phyloP scores from a whole-genome alignment of 1,140 invertebrate species.

The Drosophila kikkawai region DNA sequence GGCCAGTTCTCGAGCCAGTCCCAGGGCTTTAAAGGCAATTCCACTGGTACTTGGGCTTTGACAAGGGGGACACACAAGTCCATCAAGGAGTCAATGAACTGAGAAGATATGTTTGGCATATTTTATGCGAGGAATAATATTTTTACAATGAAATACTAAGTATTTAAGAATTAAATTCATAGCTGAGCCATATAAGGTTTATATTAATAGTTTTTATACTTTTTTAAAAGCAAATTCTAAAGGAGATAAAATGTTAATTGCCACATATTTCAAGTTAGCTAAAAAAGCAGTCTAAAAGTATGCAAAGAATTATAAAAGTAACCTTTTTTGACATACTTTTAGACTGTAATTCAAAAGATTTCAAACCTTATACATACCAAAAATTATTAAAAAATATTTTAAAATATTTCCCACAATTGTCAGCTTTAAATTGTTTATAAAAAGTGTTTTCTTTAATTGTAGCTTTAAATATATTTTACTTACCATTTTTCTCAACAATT shows the following conservation, averaged over 20 bases:
- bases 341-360: background rate
- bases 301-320: background rate
- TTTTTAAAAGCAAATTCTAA: background rate
- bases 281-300: background rate
- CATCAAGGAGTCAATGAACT: slow-evolving; percentile 37
- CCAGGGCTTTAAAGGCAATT: slow-evolving; percentile 42
- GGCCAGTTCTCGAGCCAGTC: slow-evolving; percentile 37
- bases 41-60: slow-evolving; percentile 12
- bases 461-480: slow-evolving; percentile 62
- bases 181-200: background rate
- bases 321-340: background rate
- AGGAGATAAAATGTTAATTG: background rate
- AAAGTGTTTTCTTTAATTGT: too few relatives aligned
- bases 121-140: background rate
- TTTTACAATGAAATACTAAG: background rate
- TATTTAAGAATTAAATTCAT: background rate
- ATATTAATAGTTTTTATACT: background rate
- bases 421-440: too few relatives aligned
- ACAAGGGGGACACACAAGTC: slow-evolving; percentile 21
- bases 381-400: background rate
- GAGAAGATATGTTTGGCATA: background rate
- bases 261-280: background rate
- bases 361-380: background rate
- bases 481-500: slow-evolving; percentile 90
- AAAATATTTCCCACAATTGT: background rate